Conservation (phyloP, 2,797 vertebrate species). For the Ceryle rudis region DNA sequence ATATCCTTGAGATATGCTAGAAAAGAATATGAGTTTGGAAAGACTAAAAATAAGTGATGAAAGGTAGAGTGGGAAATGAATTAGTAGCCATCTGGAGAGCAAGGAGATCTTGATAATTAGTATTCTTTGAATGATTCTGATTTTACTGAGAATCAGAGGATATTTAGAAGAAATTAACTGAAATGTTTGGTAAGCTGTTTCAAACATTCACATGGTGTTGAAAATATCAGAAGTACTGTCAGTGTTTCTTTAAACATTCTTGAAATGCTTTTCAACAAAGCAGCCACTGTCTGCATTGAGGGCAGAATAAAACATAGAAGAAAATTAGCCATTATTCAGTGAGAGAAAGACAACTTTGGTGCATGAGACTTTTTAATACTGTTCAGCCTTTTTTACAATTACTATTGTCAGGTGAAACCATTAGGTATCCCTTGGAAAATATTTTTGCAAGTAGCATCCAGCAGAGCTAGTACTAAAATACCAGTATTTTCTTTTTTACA, state of each 20-base stretch:
- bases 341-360: not conserved
- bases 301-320: not conserved
- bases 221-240: not conserved
- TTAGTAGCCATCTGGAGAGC: not conserved
- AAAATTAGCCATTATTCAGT: not conserved
- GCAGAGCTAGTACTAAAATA: not conserved
- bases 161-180: not conserved
- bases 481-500: not conserved
- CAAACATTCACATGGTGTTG: not conserved
- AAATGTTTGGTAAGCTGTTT: not conserved
- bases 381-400: not conserved
- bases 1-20: not conserved
- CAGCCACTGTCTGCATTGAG: not conserved
- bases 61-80: not conserved
- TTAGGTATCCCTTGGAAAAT: not conserved
- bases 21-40: not conserved
- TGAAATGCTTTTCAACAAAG: not conserved
- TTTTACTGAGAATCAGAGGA: not conserved
- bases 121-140: not conserved
- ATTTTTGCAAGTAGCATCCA: conserved; percentile 16
- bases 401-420: not conserved
- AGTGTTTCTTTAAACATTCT: not conserved
- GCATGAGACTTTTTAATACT: not conserved
- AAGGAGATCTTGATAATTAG: not conserved
- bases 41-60: not conserved